phyloP scores from a whole-genome alignment of 1,140 invertebrate genomes.

The Zelostemma sp. region DNA sequence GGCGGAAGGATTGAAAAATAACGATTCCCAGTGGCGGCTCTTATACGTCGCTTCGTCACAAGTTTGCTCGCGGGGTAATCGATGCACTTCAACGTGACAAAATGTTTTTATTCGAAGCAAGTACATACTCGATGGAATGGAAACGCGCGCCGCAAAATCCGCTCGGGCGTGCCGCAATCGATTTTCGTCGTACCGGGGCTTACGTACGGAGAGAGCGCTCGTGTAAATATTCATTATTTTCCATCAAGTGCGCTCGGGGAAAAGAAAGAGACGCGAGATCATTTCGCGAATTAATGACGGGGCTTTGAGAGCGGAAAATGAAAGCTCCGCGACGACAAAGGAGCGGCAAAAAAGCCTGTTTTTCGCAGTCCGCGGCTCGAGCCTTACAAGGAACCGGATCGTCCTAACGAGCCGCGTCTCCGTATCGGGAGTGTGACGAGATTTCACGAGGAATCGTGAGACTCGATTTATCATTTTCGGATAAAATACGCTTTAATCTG shows the following conservation, averaged over 20 bases:
- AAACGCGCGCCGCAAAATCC: constrained; percentile 44
- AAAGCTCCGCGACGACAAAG: neutral
- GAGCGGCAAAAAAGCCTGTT: neutral
- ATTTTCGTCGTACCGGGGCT: constrained; percentile 33
- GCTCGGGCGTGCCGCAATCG: constrained; percentile 36
- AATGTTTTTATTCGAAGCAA: constrained; percentile 42
- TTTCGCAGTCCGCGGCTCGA: too few species aligned
- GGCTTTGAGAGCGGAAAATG: neutral
- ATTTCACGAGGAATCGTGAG: too few species aligned
- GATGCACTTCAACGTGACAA: constrained; percentile 45
- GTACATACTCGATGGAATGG: constrained; percentile 47
- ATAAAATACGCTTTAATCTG: too few species aligned
- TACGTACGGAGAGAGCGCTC: constrained; percentile 10
- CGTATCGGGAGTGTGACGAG: too few species aligned
- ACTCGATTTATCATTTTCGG: too few species aligned
- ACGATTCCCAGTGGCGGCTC: neutral
- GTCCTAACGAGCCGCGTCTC: too few species aligned
- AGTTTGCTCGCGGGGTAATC: constrained; percentile 34
- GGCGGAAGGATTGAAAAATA: neutral
- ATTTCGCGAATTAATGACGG: too few species aligned
- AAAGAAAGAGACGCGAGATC: neutral
- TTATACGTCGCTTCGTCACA: constrained; percentile 17
- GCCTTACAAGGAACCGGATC: too few species aligned
- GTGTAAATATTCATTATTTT: constrained; percentile 36
- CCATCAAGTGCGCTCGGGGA: neutral